Conservation (phyloP, 2,888 invertebrate species). For the Anodontia alba region DNA sequence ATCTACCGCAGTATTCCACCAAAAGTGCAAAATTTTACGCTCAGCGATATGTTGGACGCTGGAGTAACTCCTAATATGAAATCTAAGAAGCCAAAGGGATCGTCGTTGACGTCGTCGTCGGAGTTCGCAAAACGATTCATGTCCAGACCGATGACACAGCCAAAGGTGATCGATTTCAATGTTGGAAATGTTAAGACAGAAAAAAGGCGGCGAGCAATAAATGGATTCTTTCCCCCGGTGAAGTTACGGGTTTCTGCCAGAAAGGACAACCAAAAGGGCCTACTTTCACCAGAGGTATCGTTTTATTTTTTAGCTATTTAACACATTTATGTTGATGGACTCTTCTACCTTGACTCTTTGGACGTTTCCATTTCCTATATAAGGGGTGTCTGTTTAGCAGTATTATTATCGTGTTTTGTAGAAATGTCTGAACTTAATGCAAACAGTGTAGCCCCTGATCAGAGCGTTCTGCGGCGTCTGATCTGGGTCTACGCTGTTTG, state of each 20-base stretch:
- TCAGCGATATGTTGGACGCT: conserved; percentile 66
- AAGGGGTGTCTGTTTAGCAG: too few species aligned
- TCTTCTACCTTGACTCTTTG: too few species aligned
- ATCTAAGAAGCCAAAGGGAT: conserved; percentile 59
- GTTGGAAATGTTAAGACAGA: conserved; percentile 54
- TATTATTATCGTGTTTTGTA: too few species aligned
- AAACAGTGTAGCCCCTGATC: too few species aligned
- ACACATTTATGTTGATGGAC: too few species aligned
- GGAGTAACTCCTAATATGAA: conserved; percentile 39
- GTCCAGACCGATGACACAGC: conserved; percentile 71
- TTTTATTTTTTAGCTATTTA: too few species aligned
- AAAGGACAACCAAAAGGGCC: neutral
- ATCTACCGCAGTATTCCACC: conserved; percentile 74
- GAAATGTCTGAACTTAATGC: too few species aligned
- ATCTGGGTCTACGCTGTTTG: too few species aligned
- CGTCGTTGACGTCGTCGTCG: conserved; percentile 56
- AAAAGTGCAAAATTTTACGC: conserved; percentile 64
- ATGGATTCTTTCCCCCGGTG: conserved; percentile 75
- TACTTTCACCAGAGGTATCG: neutral
- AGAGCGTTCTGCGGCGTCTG: too few species aligned
- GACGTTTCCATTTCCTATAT: too few species aligned
- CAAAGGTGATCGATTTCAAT: conserved; percentile 74
- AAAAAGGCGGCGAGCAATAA: conserved; percentile 61
- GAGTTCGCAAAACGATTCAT: conserved; percentile 74
- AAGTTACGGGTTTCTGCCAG: conserved; percentile 64